Base-by-base conservation (phyloP, 2,113 vertebrate genomes). In the Pseudois nayaur region DNA sequence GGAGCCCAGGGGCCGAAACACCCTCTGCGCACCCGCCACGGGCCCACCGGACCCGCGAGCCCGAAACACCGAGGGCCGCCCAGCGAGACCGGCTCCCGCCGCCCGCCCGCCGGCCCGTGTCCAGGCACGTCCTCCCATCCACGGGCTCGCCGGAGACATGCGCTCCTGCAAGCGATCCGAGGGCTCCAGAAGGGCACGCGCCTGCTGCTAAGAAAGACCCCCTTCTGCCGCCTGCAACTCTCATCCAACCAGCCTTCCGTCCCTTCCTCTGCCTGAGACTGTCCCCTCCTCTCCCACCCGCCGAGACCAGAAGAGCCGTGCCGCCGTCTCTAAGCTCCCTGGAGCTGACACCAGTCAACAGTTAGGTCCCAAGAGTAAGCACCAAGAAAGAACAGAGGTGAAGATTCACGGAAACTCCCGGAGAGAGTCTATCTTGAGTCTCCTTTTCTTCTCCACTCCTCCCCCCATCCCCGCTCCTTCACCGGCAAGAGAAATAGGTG, bases 401-500 rank as follows among this genome's bases (percentile, higher is more conserved):
- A 87, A 33, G 48, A 25, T 59, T 62, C 45, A 1, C 19, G 76
- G 50, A 88, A 48, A 50, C n/a, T 81, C 52, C 3, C 3, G 27
- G 43, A 86, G 36, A 87, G 14, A 8, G 6, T 43, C 79, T 55
- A 0, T 40, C 86, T 36, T 52, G 36, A 87, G 29, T 50, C 31
- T 86, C 82, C 50, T 43, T 14, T 85, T 45, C 29, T 8, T 57
- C 40, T 76, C 54, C 45, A 5, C 89, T 79, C 52, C 57, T 59
- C 31, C 62, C 62, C 45, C 29, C 12, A 8, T 55, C 88, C 36
- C 19, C 13, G 15, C n/a, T 33, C 62, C 62, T 86, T 93, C 90
- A 57, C 95, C 2, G 99, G 99, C 99, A 1, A 99, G 99, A 64
- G 99, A 99, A 97, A 97, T 99, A 82, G 99, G 99, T 87, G 54